These are phyloP conservation scores for Oryctolagus cuniculus DNA, from an alignment of 2,113 vertebrate species.

Conservation along the genomic window DNA sequence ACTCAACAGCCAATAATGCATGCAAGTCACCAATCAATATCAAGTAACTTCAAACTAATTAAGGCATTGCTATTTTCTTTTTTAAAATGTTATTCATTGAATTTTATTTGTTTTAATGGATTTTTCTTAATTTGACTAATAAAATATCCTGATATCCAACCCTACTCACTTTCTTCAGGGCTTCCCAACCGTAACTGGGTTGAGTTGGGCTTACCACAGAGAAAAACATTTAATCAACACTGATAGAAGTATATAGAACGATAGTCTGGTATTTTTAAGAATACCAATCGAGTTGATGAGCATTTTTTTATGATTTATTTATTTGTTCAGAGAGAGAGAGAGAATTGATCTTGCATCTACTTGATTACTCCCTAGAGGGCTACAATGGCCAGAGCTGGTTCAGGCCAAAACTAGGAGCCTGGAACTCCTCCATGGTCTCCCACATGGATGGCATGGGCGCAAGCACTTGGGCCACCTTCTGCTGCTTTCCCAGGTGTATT, in stretches of 20 bases:
- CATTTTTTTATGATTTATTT: too few species aligned
- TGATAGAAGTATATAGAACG: neutral
- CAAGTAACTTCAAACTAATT: slow-evolving; percentile 30
- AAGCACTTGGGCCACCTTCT: too few species aligned
- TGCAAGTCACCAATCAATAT: neutral
- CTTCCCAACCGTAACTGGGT: neutral
- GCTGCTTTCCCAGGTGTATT: too few species aligned
- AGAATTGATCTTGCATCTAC: too few species aligned
- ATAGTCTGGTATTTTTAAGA: slow-evolving; percentile 2
- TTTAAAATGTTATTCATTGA: neutral
- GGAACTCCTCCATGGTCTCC: too few species aligned
- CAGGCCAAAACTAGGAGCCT: too few species aligned
- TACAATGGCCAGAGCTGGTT: too few species aligned
- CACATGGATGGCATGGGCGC: too few species aligned
- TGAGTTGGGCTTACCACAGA: neutral
- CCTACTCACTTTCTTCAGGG: neutral
- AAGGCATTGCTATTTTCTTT: neutral
- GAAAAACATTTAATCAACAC: neutral
- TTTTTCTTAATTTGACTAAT: slow-evolving; percentile 51
- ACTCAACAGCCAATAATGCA: neutral
- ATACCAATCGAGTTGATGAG: neutral
- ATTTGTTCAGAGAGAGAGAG: too few species aligned
- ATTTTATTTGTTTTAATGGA: slow-evolving; percentile 39
- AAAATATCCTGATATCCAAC: neutral
- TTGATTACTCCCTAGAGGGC: too few species aligned